phyloP scores from a whole-genome alignment of 2,113 vertebrate genomes.

The Microcebus jonahi region DNA sequence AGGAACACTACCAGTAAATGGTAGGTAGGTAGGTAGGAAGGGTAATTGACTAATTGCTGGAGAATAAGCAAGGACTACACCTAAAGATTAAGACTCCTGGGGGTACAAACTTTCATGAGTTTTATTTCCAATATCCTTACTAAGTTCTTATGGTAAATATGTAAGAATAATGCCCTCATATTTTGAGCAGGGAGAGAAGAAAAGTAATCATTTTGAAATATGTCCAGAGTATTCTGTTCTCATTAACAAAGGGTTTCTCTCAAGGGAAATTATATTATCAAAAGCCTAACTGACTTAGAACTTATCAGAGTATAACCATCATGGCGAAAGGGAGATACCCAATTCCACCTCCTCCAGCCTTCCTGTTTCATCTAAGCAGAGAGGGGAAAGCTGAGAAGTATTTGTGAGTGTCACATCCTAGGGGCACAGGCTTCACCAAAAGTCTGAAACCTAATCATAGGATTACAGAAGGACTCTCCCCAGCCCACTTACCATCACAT shows the following conservation, averaged over 20 bases:
- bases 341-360: neutral
- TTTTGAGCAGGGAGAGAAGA: neutral
- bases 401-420: neutral
- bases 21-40: neutral
- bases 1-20: neutral
- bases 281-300: neutral
- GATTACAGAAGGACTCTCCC: neutral
- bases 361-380: neutral
- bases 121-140: neutral
- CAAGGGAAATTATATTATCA: neutral
- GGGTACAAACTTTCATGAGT: neutral
- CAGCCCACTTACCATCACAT: neutral
- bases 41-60: neutral
- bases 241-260: neutral
- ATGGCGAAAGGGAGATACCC: neutral
- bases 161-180: neutral
- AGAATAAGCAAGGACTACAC: neutral
- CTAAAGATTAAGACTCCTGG: neutral
- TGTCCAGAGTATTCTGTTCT: neutral
- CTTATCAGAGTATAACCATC: neutral
- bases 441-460: neutral
- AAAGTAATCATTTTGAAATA: neutral
- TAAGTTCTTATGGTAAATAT: neutral
- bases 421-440: neutral
- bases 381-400: neutral